Evolutionary conservation across 2,888 invertebrate species (phyloP), one percentile per base, ranked within the genome.

Genomic region (Chromoteleia sp.): DNA sequence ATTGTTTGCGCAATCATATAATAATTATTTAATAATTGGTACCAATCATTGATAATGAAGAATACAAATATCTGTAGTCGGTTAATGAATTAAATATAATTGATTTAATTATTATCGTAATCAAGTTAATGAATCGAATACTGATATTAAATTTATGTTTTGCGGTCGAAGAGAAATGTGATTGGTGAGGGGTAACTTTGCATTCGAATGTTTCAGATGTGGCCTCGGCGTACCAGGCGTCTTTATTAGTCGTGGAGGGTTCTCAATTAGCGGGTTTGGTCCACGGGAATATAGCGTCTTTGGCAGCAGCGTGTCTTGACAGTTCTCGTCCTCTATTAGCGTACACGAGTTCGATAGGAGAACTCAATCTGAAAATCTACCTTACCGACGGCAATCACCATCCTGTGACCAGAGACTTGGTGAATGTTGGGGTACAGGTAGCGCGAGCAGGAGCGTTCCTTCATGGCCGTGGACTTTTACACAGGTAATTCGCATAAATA

Each of bases 361-460:
- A 91, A 61, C 71, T 91, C 52, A 91, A 91, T 81, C 83, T 91
- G n/a, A 91, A 91, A 83, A 86, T 87, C 85, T 91, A 91, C 85
- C 90, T 91, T 87, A 91, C 91, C 88, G 90, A 89, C 85, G 91
- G 91, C n/a, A 87, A 86, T 83, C 88, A 91, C 82, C 91, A 91
- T 86, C 91, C 91, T 85, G 92, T 87, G 87, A 97, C 97, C 4
- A 95, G 97, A 84, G 97, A 98, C 88, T 93, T 97, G 80, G 97
- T 97, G 6, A 94, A 96, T 85, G 94, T 97, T 92, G 96, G 96
- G 0, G 96, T 96, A 10, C 98, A 98, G 91, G 94, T 97, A 83
- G 95, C 97, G 54, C 94, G 96, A 86, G 98, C 97, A 14, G 93
- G 98, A 78, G 96, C 97, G 80, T 98, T 96, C 92, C 93, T 98